These are phyloP conservation scores for Pristionchus fissidentatus DNA, from an alignment of 2,888 invertebrate genomes.

Conservation along the genomic window DNA sequence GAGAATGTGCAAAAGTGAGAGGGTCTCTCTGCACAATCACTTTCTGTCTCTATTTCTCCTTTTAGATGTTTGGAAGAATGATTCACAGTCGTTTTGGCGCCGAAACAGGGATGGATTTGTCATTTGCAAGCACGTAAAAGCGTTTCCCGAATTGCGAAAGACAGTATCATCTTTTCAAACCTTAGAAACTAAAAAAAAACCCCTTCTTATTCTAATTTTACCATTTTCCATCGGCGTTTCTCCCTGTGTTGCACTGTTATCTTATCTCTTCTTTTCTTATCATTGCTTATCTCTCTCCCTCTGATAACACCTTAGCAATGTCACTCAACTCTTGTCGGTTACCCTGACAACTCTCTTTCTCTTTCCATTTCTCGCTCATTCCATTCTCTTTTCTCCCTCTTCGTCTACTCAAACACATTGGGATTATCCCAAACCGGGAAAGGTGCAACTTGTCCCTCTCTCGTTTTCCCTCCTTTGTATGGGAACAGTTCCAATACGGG, in stretches of 20 bases:
- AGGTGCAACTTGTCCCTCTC: constrained; percentile 29
- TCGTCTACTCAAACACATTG: neutral
- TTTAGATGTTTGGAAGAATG: neutral
- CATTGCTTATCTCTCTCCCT: neutral
- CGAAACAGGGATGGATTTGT: too few relatives aligned
- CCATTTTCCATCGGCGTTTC: neutral
- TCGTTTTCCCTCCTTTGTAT: neutral
- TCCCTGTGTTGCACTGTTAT: neutral
- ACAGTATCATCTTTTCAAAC: too few relatives aligned
- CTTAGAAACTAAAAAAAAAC: too few relatives aligned
- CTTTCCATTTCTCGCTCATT: neutral
- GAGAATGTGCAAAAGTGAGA: too few relatives aligned
- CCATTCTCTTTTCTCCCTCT: constrained; percentile 1
- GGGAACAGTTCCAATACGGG: neutral
- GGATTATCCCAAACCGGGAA: constrained; percentile 27
- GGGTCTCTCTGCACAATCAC: neutral
- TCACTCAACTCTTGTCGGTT: constrained; percentile 13
- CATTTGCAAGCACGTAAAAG: too few relatives aligned
- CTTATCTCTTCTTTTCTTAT: neutral
- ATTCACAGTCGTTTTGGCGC: too few relatives aligned
- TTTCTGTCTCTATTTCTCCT: neutral
- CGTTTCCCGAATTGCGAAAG: too few relatives aligned
- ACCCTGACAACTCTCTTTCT: constrained; percentile 14
- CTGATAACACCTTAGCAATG: too few relatives aligned
- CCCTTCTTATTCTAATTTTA: neutral